These are phyloP conservation scores for Acromyrmex echinatior DNA, from an alignment of 1,140 invertebrate genomes.

Conservation along the genomic window DNA sequence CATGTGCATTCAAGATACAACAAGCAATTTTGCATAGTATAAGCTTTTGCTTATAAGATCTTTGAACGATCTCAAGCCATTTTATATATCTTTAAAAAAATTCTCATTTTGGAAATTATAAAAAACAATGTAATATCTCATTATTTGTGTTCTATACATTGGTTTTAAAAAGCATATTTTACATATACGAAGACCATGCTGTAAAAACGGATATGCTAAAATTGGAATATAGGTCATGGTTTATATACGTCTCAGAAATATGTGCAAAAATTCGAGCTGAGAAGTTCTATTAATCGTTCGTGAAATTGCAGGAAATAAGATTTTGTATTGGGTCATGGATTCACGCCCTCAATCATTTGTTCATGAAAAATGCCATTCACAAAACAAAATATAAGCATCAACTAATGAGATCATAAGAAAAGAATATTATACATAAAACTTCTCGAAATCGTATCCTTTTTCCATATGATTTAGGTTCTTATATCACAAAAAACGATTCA, in stretches of 20 bases:
- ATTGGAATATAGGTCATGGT: conserved; percentile 14
- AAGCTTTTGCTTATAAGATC: not conserved
- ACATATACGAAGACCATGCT: not conserved
- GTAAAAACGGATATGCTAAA: not conserved
- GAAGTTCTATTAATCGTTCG: conserved; percentile 23
- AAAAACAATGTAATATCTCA: not conserved
- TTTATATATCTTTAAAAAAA: not conserved
- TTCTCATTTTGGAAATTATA: not conserved
- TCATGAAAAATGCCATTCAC: not conserved
- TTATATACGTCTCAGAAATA: not conserved
- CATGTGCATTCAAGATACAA: not conserved
- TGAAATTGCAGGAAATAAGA: conserved; percentile 12
- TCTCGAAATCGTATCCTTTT: not conserved
- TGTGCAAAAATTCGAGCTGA: conserved; percentile 10
- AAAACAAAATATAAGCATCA: not conserved
- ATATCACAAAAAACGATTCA: not conserved
- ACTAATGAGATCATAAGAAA: conserved; percentile 1
- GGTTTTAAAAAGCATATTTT: not conserved
- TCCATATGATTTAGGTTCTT: not conserved
- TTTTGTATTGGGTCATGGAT: not conserved
- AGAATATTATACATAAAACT: not conserved
- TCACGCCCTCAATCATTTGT: conserved; percentile 24
- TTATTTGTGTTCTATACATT: not conserved
- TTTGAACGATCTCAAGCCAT: not conserved
- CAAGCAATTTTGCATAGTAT: not conserved